Base-by-base conservation (phyloP, 2,113 vertebrate genomes). In the Leucopternis melanops region DNA sequence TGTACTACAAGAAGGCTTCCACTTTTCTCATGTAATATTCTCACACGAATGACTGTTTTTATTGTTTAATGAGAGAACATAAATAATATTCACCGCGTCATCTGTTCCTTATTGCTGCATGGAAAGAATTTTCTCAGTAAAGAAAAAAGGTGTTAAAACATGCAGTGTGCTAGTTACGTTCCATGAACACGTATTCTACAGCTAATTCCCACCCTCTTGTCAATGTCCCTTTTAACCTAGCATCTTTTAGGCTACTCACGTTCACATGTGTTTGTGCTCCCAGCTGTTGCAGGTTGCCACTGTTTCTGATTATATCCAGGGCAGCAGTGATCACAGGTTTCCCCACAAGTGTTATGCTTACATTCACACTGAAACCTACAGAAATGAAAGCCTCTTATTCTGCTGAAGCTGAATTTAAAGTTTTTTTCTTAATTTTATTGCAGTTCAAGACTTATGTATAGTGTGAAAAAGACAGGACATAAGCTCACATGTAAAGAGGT, bases 331-430 rank as follows among this genome's bases (percentile, higher is more conserved):
- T 98, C 98, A 95, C 99, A 99, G 17, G 98, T 99, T 93, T 99
- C 98, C 11, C 99, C 99, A 38, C 99, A 99, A 74, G 99, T 99
- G 95, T 99, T 99, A 96, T 99, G 99, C 80, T 98, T 98, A 97
- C 99, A 99, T 84, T 98, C 97, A 78, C 99, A 99, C 42, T 97
- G 98, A 84, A 98, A 98, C 87, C 99, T 99, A 80, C 26, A 71
- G 50, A 54, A 70, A 86, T 5, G 8, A 93, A 81, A 83, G 31
- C 26, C 40, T 78, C 42, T 58, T 74, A 29, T 11, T 88, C 18
- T 65, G n/a, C 29, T 50, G 31, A 90, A 81, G 21, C 8, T 44
- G 29, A 25, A 63, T 40, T 83, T 70, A 57, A 85, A 59, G 3
- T 3, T 5, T 40, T 49, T 77, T 58, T 40, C 38, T 34, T 74